Evolutionary conservation across 1,140 invertebrate species (phyloP).

Genomic region (Caerostris darwini): DNA sequence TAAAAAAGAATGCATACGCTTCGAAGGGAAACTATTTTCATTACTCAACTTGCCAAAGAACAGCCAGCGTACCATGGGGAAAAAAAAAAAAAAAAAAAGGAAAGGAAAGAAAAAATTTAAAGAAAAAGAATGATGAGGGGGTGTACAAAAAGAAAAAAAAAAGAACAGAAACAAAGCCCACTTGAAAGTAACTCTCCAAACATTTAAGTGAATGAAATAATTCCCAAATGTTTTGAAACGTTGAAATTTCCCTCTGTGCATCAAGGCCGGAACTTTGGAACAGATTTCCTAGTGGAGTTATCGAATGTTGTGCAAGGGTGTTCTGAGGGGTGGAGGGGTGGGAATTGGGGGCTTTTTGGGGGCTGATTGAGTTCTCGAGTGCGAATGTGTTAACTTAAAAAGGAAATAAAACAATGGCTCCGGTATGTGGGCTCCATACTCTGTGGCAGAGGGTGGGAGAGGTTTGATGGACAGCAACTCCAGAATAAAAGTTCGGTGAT

Average conservation of each 20-base stretch:
- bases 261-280: slow-evolving; percentile 3
- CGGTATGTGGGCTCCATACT: neutral
- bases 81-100: neutral
- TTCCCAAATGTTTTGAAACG: slow-evolving; percentile 39
- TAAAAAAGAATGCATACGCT: neutral
- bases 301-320: neutral
- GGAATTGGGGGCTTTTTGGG: neutral
- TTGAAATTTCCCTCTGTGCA: slow-evolving; percentile 17
- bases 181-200: slow-evolving; percentile 45
- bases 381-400: slow-evolving; percentile 38
- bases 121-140: too few species aligned
- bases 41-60: slow-evolving; percentile 4
- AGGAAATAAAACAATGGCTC: slow-evolving; percentile 29
- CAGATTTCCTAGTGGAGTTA: slow-evolving; percentile 50
- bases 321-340: neutral
- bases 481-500: slow-evolving; percentile 47
- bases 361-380: slow-evolving; percentile 31
- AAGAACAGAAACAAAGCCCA: neutral
- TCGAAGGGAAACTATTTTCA: neutral
- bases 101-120: neutral
- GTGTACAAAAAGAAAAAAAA: neutral
- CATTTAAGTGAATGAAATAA: slow-evolving; percentile 56
- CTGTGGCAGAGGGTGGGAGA: neutral
- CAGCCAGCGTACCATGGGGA: neutral
- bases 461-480: slow-evolving; percentile 38